Evolutionary conservation across 2,888 invertebrate genomes (phyloP), one percentile per base, ranked within the genome.

Genomic region (Noctua pronuba): DNA sequence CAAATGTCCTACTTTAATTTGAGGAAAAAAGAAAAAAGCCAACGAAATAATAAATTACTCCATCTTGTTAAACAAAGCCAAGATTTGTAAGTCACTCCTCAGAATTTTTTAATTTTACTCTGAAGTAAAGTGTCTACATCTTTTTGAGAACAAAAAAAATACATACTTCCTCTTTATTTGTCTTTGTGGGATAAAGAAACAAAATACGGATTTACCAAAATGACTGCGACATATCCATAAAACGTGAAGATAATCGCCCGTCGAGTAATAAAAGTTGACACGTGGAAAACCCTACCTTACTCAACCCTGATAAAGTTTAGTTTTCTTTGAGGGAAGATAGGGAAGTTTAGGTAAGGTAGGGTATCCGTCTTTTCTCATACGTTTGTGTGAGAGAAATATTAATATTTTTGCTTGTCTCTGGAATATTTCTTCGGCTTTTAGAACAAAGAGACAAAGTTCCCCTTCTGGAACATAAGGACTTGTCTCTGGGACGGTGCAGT

Each of bases 161-260:
- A 76, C 79, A 58, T 64, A 66, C 74, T 58, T 69, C 60, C 65
- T 16, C 72, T 79, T 84, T 86, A 85, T 87, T 87, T 84, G 77
- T 82, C 86, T 87, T 82, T 82, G 75, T 73, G 44, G 78, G 81
- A 86, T 85, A 86, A 86, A 80, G 83, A 83, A 87, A 85, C 88
- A 87, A 90, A 90, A 87, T 84, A 81, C 88, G 85, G 88, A 88
- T 90, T 88, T 86, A 77, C 84, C 79, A 79, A 80, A 88, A 88
- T 85, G 81, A 88, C 88, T 87, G 77, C 86, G 86, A 88, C 88
- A 83, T 87, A 85, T 85, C 83, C 86, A 88, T 87, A 89, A 88
- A 89, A 88, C 83, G 84, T 79, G 80, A 83, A 86, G 83, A 90
- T 88, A 89, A 91, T 88, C 84, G 86, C 73, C 76, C 77, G 69